Base-by-base conservation (phyloP, 2,113 vertebrate species). In the Rattus rattus region DNA sequence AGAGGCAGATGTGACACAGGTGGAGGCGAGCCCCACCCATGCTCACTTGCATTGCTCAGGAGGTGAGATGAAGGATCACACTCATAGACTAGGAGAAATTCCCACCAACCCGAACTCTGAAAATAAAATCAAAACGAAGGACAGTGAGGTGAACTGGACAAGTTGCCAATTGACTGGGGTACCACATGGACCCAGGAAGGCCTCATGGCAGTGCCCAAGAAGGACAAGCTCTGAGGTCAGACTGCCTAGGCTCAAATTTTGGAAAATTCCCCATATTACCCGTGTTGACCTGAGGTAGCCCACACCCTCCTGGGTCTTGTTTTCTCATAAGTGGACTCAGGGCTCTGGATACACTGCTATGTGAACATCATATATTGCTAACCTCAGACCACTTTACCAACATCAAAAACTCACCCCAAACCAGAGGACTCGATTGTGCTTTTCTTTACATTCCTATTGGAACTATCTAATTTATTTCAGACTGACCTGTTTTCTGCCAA, bases 401-500 rank as follows among this genome's bases (percentile, higher is more conserved):
- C 26, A 59, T 65, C 14, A 8, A 75, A 20, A 70, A 63, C 9
- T 24, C 54, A 81, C 90, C 61, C 8, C 33, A 77, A 92, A 69
- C 43, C 2, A 2, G 2, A 93, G n/a, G 43, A 28, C 12, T 4
- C 49, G 17, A 52, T 22, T 69, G 22, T 17, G 19, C 0, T 88
- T 56, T n/a, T 73, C 49, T 72, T 56, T 59, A 73, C 43, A 19
- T 7, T 73, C 36, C 43, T 59, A 92, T 72, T 39, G 54, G 39
- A 61, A 39, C 36, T 13, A 61, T 59, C 22, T 83, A 59, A 81
- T 81, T 56, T 81, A 61, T 83, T 83, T 16, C 19, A 91, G 76
- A 63, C 52, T 33, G 54, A 77, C 59, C 56, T 43, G 17, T n/a
- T 94, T 75, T 94, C 90, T 91, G 56, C 17, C 90, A 72, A 79